Evolutionary conservation across 2,113 vertebrate genomes (phyloP), one percentile per base, ranked within the genome.

Genomic region (Mormyrus lacerda): DNA sequence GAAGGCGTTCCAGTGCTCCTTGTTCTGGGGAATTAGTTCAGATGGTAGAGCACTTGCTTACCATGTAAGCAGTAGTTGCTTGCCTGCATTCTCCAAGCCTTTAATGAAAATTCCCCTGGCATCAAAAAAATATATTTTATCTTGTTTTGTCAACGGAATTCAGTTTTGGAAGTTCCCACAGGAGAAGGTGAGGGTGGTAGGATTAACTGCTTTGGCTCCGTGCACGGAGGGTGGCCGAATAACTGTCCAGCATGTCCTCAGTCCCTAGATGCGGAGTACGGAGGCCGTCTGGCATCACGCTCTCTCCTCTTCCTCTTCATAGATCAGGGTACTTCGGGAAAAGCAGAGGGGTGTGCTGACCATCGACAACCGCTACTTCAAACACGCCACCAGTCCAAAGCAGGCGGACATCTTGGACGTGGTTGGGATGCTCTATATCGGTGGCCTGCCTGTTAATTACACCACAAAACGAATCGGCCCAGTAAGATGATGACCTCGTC

Each of bases 381-480:
- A 97, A 92, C 93, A 92, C 88, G 97, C 97, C 87, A 91, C 89
- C 73, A 99, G 98, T 89, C 98, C 98, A 89, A 98, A 97, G 94
- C 98, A 96, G 94, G 98, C 98, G 0, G 98, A 98, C 90, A 97
- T 99, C 91, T 90, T 99, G 89, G 98, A 99, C 88, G 98, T 99
- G 87, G 98, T 99, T 82, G 98, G 98, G 65, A 94, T 95, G 93
- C 89, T 99, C 0, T 99, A 99, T 15, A 94, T 99, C 10, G 98
- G 98, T 11, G 98, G 98, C 35, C 90, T 99, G 86, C 98, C 98
- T 2, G 53, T 96, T 87, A 98, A 98, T 94, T 99, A 99, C 89
- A 98, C 96, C 42, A 97, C 96, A 47, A 97, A 96, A 92, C 96
- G 98, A 93, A 99, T 99, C 48, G 98, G 98, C 90, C 97, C 97